phyloP scores from a whole-genome alignment of 2,797 vertebrate species.

The Lateolabrax maculatus region DNA sequence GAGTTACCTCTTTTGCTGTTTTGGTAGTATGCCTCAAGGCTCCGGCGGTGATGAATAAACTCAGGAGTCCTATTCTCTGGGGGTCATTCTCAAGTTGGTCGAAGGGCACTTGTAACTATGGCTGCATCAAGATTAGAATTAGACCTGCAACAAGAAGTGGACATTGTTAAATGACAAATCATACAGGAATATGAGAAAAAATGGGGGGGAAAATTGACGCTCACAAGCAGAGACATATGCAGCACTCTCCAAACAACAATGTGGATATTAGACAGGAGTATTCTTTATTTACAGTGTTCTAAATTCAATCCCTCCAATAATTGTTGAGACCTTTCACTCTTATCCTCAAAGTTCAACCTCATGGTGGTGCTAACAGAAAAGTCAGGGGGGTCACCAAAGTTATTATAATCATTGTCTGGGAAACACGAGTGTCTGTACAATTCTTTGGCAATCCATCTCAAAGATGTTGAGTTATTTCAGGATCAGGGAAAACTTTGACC shows the following conservation, averaged over 20 bases:
- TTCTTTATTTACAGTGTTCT: neutral
- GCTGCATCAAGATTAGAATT: constrained; percentile 48
- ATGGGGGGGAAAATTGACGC: too few species aligned
- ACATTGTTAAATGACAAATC: neutral
- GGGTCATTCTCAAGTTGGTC: constrained; percentile 66
- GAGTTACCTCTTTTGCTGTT: constrained; percentile 79
- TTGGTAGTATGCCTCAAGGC: constrained; percentile 61
- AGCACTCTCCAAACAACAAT: neutral
- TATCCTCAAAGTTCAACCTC: neutral
- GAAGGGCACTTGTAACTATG: constrained; percentile 59
- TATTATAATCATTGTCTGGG: too few species aligned
- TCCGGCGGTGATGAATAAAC: constrained; percentile 37
- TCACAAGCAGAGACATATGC: neutral
- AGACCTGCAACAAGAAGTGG: constrained; percentile 63
- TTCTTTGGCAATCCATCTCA: neutral
- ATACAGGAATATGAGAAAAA: neutral
- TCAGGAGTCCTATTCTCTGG: constrained; percentile 55
- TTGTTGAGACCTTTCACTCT: neutral
- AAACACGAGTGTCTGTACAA: neutral
- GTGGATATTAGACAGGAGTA: neutral
- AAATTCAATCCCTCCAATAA: too few species aligned
- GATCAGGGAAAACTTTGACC: neutral
- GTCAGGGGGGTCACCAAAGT: neutral
- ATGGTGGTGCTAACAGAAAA: neutral
- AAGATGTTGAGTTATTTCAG: neutral